These are phyloP conservation scores for Megaustenia siamemsis DNA, from an alignment of 2,888 invertebrate species.

Conservation along the genomic window DNA sequence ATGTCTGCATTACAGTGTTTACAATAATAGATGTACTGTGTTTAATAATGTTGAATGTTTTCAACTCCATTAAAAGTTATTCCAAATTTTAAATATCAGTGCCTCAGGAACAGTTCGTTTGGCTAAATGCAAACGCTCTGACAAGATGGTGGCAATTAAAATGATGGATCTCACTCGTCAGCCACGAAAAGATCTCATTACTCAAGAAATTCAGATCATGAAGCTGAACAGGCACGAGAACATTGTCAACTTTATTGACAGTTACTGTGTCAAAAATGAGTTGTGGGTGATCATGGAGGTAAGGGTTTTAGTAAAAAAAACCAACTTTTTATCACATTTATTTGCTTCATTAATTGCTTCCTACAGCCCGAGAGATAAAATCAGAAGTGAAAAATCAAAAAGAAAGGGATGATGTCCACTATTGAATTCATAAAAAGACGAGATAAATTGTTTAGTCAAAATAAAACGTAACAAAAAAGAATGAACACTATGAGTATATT, in stretches of 20 bases:
- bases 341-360: too few species aligned
- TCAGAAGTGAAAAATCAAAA: too few species aligned
- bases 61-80: not conserved
- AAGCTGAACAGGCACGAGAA: slow-evolving; percentile 89
- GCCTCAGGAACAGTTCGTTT: slow-evolving; percentile 95
- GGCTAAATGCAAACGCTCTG: slow-evolving; percentile 87
- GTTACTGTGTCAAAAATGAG: slow-evolving; percentile 93
- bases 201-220: slow-evolving; percentile 89
- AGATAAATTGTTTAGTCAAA: too few species aligned
- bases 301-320: not conserved
- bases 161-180: slow-evolving; percentile 97
- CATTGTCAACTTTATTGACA: slow-evolving; percentile 95
- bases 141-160: slow-evolving; percentile 93
- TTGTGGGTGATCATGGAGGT: slow-evolving; percentile 97
- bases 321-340: too few species aligned
- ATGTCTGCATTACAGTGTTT: too few species aligned
- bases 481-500: too few species aligned
- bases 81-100: slow-evolving; percentile 68
- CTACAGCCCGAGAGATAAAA: too few species aligned
- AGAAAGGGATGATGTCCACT: too few species aligned
- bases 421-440: too few species aligned
- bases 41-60: too few species aligned
- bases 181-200: slow-evolving; percentile 95
- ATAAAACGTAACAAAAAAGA: too few species aligned
- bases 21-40: too few species aligned